phyloP scores from a whole-genome alignment of 2,888 invertebrate species.

The Gymnosoma rotundatum region DNA sequence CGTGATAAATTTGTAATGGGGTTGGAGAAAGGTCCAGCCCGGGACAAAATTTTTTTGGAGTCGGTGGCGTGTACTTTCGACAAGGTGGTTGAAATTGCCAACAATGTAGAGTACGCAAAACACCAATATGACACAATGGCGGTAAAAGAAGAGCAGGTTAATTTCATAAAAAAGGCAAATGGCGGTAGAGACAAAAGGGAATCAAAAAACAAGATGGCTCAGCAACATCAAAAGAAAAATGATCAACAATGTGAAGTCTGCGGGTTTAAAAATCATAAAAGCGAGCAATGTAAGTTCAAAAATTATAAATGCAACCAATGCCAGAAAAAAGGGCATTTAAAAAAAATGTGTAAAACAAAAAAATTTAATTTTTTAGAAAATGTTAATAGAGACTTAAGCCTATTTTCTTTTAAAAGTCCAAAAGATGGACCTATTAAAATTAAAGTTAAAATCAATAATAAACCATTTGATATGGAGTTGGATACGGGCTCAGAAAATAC shows the following conservation, averaged over 20 bases:
- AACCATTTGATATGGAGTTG: conserved; percentile 62
- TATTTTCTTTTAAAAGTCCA: conserved; percentile 42
- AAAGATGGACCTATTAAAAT: conserved; percentile 46
- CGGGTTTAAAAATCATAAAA: conserved; percentile 60
- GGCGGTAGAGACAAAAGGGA: conserved; percentile 10
- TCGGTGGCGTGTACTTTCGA: conserved; percentile 42
- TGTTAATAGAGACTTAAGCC: conserved; percentile 47
- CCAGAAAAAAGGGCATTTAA: conserved; percentile 63
- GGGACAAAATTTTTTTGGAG: conserved; percentile 69
- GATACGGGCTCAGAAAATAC: conserved; percentile 64
- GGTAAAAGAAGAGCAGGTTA: conserved; percentile 39
- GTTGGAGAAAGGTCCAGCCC: conserved; percentile 58
- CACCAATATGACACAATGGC: conserved; percentile 53
- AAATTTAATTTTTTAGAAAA: conserved; percentile 45
- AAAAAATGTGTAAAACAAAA: conserved; percentile 60
- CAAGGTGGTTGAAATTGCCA: conserved; percentile 60
- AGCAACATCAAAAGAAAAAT: neutral
- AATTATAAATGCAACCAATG: conserved; percentile 61
- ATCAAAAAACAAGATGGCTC: neutral
- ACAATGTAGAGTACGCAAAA: conserved; percentile 52
- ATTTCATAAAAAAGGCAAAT: conserved; percentile 25
- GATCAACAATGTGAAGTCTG: conserved; percentile 38
- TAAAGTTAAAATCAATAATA: conserved; percentile 52
- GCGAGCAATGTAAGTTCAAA: conserved; percentile 55
- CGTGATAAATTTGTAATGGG: conserved; percentile 65